Evolutionary conservation across 2,113 vertebrate species (phyloP), one percentile per base, ranked within the genome.

Genomic region (Hyaena hyaena): DNA sequence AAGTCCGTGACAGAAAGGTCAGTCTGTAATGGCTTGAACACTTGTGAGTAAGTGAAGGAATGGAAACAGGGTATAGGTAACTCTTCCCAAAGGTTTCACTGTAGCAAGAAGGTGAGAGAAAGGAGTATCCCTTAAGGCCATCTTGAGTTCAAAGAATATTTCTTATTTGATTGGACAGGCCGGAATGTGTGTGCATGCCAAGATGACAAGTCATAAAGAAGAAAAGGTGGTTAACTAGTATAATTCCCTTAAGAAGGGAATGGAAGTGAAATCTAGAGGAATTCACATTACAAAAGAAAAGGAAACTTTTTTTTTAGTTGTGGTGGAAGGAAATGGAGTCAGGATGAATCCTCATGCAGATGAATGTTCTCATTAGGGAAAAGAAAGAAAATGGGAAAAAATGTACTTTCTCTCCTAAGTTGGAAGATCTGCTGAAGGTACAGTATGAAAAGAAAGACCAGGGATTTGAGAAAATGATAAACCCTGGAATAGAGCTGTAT

Each of bases 381-480:
- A 90, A 87, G 50, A 84, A 28, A 69, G n/a, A 69, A 90, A 90
- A 71, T 31, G 86, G 33, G 95, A 87, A 69, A 73, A 81, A 95
- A 43, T 69, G 11, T 23, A 68, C 43, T 71, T 71, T 55, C 77
- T 87, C 50, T 80, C 23, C 65, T 12, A 96, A 71, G 31, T 28
- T 82, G 39, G 31, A 45, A 33, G 43, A 85, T 53, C 39, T 63
- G 33, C 48, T 39, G 12, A 69, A 48, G 63, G 28, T 23, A 16
- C n/a, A 35, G 3, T 50, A 4, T 50, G 19, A 88, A 43, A 43
- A 16, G 12, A 48, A 80, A 88, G 12, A 95, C 21, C 28, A 1
- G 9, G 2, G 10, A 55, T 43, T 58, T 80, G 66, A 79, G 65
- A 74, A 85, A 81, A 76, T 68, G 91, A n/a, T 93, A 45, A 77